A percentile compares a stretch with the other conserved stretches of the same genome.
These are phyloP conservation scores for Alligator sinensis DNA, from an alignment of 2,113 vertebrate genomes.

Conservation along the genomic window DNA sequence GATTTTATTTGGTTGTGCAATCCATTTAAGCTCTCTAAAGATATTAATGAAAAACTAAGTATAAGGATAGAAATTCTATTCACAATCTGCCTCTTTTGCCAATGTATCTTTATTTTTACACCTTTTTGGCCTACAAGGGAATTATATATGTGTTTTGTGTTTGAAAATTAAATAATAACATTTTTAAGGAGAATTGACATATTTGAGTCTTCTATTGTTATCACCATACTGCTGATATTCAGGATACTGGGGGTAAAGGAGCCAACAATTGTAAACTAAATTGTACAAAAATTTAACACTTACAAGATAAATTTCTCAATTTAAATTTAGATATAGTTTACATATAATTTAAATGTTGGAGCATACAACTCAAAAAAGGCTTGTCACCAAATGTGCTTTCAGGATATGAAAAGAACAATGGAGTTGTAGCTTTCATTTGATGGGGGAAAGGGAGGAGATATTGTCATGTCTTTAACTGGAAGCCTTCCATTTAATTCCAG, in stretches of 20 bases:
- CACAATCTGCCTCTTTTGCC: background rate
- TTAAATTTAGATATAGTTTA: background rate
- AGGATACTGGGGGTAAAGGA: background rate
- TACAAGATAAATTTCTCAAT: background rate
- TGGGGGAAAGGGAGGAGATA: background rate
- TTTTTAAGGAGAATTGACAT: background rate
- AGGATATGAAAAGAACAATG: background rate
- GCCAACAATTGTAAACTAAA: background rate
- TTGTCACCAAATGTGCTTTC: background rate
- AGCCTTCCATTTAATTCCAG: background rate
- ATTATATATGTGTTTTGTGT: background rate
- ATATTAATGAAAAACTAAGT: background rate
- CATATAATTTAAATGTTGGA: background rate
- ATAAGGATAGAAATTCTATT: rapidly evolving
- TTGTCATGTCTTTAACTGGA: background rate
- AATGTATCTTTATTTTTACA: background rate
- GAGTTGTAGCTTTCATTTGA: background rate
- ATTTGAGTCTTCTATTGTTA: background rate
- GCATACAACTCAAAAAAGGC: background rate
- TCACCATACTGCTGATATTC: background rate
- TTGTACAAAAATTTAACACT: background rate
- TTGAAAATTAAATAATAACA: background rate
- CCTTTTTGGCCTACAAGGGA: background rate
- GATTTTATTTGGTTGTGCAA: background rate
- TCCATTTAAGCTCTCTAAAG: background rate